phyloP scores from a whole-genome alignment of 2,888 invertebrate species.

The Oxytorus armatus region DNA sequence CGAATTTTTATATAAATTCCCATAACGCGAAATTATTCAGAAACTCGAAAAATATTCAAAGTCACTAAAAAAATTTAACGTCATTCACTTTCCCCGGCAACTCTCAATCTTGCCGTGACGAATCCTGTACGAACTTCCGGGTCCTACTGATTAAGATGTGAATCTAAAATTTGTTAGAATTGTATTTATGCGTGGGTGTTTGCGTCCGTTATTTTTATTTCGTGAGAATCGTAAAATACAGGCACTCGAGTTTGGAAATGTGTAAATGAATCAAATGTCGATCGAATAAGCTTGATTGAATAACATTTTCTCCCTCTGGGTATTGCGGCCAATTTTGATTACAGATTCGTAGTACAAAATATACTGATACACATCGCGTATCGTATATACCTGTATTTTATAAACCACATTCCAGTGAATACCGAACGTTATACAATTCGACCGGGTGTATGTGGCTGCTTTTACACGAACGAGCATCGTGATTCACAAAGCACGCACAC shows the following conservation, averaged over 20 bases:
- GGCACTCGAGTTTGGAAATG: neutral
- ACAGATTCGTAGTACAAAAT: neutral
- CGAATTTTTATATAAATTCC: too few relatives aligned
- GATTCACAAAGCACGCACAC: slow-evolving; percentile 1
- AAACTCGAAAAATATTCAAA: too few relatives aligned
- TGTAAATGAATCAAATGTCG: neutral
- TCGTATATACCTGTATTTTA: neutral
- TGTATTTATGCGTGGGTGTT: too few relatives aligned
- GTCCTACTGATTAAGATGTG: too few relatives aligned
- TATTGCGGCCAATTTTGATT: neutral
- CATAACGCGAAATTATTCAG: too few relatives aligned
- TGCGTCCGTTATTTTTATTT: too few relatives aligned
- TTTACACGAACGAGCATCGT: neutral
- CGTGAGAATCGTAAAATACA: too few relatives aligned
- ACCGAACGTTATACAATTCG: slow-evolving; percentile 1
- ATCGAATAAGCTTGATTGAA: neutral
- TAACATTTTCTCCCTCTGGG: neutral
- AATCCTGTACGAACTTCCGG: too few relatives aligned
- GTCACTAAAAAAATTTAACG: too few relatives aligned
- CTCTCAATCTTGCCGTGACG: too few relatives aligned
- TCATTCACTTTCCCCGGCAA: too few relatives aligned
- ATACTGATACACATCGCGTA: neutral
- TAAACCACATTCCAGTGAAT: slow-evolving; percentile 19
- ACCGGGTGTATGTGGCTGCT: slow-evolving; percentile 5
- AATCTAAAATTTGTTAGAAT: too few relatives aligned